Evolutionary conservation across 2,797 vertebrate species (phyloP).

Genomic region (Huso huso): DNA sequence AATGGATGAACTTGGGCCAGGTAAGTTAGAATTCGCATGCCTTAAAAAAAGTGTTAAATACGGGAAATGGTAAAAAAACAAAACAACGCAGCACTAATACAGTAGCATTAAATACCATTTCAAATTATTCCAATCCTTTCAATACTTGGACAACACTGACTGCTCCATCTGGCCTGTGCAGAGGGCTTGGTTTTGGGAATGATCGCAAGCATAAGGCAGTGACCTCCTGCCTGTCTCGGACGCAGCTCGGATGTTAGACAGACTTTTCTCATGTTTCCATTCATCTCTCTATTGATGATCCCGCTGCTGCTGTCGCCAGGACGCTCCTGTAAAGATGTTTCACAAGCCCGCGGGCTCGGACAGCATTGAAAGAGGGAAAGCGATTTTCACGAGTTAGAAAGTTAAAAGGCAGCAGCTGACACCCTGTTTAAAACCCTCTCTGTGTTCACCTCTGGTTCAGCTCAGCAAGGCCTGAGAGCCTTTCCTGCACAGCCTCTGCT

Average conservation of each 20-base stretch:
- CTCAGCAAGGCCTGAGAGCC: neutral
- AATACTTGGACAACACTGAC: no score
- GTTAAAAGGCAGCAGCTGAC: no score
- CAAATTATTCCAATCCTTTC: no score
- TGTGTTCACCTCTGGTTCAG: neutral
- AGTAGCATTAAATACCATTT: no score
- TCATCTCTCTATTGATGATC: slow-evolving; percentile 5
- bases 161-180: no score
- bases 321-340: slow-evolving; percentile 48
- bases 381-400: neutral
- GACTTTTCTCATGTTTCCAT: no score
- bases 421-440: neutral
- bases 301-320: slow-evolving; percentile 29
- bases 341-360: slow-evolving; percentile 29
- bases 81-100: no score
- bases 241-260: no score
- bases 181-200: no score
- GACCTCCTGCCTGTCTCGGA: no score
- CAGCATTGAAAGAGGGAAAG: slow-evolving; percentile 2
- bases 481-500: neutral
- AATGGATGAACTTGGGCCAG: slow-evolving; percentile 82
- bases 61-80: neutral
- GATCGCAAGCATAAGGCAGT: no score
- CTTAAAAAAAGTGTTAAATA: neutral
- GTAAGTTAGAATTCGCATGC: slow-evolving; percentile 59